Conservation (phyloP, 2,113 vertebrate species). For the Lepisosteus oculatus region DNA sequence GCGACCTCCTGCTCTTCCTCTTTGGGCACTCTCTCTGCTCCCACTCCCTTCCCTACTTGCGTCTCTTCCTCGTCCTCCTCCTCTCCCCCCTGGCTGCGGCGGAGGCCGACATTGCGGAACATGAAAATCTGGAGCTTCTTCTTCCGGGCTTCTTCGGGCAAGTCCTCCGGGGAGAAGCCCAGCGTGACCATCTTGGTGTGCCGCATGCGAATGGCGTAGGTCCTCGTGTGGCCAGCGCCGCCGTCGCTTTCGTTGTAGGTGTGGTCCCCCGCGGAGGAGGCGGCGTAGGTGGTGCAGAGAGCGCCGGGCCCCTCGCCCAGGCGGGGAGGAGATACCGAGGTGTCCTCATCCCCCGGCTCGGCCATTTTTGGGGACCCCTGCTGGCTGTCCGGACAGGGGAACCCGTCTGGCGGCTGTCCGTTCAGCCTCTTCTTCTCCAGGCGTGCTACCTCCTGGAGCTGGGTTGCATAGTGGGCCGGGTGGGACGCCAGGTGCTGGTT, state of each 20-base stretch:
- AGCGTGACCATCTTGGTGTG: neutral
- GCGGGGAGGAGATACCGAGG: too few relatives aligned
- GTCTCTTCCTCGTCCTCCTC: neutral
- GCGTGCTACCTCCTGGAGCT: neutral
- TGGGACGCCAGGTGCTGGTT: slow-evolving; percentile 44
- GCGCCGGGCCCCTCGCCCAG: too few relatives aligned
- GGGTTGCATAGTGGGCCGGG: neutral
- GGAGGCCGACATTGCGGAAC: slow-evolving; percentile 17
- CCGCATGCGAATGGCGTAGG: neutral
- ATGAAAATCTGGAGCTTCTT: slow-evolving; percentile 14
- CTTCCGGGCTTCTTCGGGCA: slow-evolving; percentile 11
- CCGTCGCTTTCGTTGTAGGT: neutral
- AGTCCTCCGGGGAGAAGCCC: neutral
- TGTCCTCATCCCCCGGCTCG: too few relatives aligned
- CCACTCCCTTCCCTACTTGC: neutral
- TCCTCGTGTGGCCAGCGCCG: neutral
- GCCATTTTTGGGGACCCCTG: too few relatives aligned
- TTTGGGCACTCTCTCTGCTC: neutral
- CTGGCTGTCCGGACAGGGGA: too few relatives aligned
- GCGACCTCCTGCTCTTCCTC: slow-evolving; percentile 13
- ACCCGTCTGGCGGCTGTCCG: neutral
- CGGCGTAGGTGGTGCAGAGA: neutral
- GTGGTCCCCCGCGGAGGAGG: neutral
- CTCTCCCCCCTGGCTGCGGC: too few relatives aligned
- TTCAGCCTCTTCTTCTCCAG: neutral